Base-by-base conservation (phyloP, 2,113 vertebrate species). In the Coryphaenoides rupestris region DNA sequence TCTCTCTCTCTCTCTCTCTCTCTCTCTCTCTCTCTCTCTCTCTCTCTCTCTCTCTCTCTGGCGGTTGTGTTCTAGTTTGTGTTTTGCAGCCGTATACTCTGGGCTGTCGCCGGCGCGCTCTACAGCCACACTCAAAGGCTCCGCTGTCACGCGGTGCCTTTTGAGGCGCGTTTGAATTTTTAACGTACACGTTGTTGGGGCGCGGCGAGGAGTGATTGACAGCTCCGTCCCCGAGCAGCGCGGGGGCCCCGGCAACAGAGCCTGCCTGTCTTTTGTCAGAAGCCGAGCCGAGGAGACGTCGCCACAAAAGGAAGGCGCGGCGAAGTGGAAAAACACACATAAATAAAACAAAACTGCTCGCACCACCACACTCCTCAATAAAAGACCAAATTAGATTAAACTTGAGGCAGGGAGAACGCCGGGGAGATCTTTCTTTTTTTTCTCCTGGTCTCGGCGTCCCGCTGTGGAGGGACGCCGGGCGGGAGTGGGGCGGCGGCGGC, bases 111-210 rank as follows among this genome's bases (percentile, higher is more conserved):
- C 76, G 79, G n/a, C n/a, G n/a, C 86, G 84, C 84, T 81, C 86
- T 92, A 87, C 88, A 91, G 89, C 88, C 89, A 86, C 83, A 88
- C 90, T 92, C 91, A 90, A 91, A 91, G 89, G 84, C 88, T 82
- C 69, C 58, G 79, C 90, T 91, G 91, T 92, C 90, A 91, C 79
- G 73, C 80, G 59, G 77, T 66, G 82, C 77, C 90, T 91, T n/a
- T 91, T 90, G 91, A 90, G 88, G 86, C 88, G 82, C 59, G 86
- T 88, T 92, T 92, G 89, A 90, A 92, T 91, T 92, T 90, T 91
- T 87, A 89, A 90, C 89, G 87, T 90, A 90, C 89, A 88, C 86
- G 89, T 91, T 92, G 89, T 92, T 89, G 90, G 87, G 82, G 86
- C 75, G 88, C 89, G 86, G 86, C 91, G 88, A 89, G 87, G 78